These are phyloP conservation scores for Puntigrus tetrazona DNA, from an alignment of 2,113 vertebrate species.

Conservation along the genomic window DNA sequence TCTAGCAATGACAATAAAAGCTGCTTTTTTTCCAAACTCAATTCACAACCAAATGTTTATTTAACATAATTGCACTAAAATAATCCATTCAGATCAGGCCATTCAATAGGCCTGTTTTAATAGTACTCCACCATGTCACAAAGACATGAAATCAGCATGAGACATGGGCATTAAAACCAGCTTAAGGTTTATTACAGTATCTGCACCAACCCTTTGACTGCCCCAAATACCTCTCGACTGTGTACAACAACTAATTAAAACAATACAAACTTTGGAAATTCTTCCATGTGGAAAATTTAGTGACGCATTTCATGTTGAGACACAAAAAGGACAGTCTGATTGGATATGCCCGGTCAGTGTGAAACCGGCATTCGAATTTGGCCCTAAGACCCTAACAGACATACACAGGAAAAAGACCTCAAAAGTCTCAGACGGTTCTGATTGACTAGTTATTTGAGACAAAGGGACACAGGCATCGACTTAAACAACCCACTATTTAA, in stretches of 20 bases:
- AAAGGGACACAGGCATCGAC: conserved; percentile 31
- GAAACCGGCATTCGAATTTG: conserved; percentile 44
- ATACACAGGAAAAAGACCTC: conserved; percentile 30
- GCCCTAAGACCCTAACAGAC: conserved; percentile 18
- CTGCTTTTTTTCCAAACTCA: conserved; percentile 19
- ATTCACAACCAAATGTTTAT: conserved; percentile 29
- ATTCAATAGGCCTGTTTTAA: neutral
- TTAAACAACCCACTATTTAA: neutral
- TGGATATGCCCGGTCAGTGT: neutral
- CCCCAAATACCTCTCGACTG: neutral
- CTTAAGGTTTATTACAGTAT: conserved; percentile 29
- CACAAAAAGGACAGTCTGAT: conserved; percentile 22
- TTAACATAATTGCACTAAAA: conserved; percentile 38
- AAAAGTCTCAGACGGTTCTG: conserved; percentile 16
- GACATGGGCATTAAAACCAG: conserved; percentile 26
- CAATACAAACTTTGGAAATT: conserved; percentile 31
- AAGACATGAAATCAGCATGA: conserved; percentile 23
- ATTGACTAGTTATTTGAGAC: conserved; percentile 30
- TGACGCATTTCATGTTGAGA: conserved; percentile 6
- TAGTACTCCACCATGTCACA: conserved; percentile 15
- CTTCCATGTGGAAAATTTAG: conserved; percentile 18
- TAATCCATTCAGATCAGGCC: conserved; percentile 26
- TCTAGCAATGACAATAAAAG: conserved; percentile 8
- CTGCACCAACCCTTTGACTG: neutral
- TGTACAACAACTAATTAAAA: conserved; percentile 37